Conservation (phyloP, 2,888 invertebrate species). For the Lobophora halterata region DNA sequence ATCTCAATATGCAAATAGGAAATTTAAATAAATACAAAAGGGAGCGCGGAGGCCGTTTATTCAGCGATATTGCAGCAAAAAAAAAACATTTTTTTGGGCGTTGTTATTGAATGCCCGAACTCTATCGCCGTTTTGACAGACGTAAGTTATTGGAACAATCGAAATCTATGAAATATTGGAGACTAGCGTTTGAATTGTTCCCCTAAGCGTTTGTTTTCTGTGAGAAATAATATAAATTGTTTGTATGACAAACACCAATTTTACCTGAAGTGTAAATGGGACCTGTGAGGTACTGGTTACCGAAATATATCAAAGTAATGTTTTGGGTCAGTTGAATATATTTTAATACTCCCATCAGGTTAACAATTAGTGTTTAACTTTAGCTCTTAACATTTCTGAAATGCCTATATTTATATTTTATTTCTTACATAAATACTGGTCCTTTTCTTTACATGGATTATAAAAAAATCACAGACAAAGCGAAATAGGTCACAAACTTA, state of each 20-base stretch:
- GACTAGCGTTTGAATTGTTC: constrained; percentile 38
- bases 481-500: constrained; percentile 29
- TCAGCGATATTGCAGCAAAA: constrained; percentile 34
- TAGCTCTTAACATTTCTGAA: too few species aligned
- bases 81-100: constrained; percentile 23
- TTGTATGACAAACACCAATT: constrained; percentile 22
- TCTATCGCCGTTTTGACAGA: constrained; percentile 52
- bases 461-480: constrained; percentile 22
- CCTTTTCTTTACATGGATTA: too few species aligned
- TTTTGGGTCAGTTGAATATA: neutral
- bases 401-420: too few species aligned
- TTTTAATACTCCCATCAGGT: too few species aligned
- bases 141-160: constrained; percentile 54
- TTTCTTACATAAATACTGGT: too few species aligned
- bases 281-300: constrained; percentile 1
- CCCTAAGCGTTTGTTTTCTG: constrained; percentile 32
- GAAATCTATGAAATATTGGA: constrained; percentile 55
- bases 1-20: constrained; percentile 39
- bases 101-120: constrained; percentile 38
- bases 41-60: constrained; percentile 32
- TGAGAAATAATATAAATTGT: constrained; percentile 30
- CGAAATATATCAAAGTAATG: neutral
- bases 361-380: too few species aligned
- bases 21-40: constrained; percentile 42
- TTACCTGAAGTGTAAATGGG: neutral